Conservation (phyloP, 2,888 invertebrate genomes). For the Drosophila mimetica region DNA sequence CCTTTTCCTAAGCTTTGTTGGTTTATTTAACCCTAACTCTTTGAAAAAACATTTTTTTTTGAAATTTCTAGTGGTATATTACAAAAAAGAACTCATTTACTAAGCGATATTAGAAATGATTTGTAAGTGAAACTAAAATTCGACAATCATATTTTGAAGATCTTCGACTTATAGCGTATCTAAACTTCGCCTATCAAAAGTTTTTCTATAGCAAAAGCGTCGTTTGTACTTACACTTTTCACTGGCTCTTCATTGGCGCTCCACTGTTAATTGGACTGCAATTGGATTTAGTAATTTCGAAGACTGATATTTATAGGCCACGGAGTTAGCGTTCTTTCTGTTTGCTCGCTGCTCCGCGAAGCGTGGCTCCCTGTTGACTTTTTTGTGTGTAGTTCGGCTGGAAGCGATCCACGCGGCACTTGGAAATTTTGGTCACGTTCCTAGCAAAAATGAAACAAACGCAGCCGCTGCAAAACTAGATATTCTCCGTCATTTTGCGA, state of each 20-base stretch:
- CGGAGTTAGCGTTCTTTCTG: constrained; percentile 22
- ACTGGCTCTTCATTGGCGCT: constrained; percentile 47
- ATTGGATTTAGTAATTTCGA: constrained; percentile 35
- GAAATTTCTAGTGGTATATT: background rate
- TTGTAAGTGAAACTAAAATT: too few relatives aligned
- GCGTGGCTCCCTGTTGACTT: constrained; percentile 3
- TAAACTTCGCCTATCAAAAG: background rate
- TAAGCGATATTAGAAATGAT: too few relatives aligned
- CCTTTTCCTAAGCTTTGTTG: too few relatives aligned
- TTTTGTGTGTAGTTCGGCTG: background rate
- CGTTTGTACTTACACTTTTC: constrained; percentile 14
- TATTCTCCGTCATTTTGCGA: constrained; percentile 57
- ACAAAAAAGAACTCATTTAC: background rate
- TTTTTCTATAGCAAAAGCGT: background rate
- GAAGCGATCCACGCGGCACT: constrained; percentile 27
- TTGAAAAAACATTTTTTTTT: too few relatives aligned
- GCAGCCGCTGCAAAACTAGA: constrained; percentile 63
- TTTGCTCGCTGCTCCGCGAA: constrained; percentile 5
- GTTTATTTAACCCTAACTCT: too few relatives aligned
- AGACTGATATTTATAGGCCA: constrained; percentile 31
- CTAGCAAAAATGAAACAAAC: constrained; percentile 30
- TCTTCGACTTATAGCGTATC: background rate
- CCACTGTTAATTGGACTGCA: constrained; percentile 64
- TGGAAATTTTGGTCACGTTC: constrained; percentile 71
- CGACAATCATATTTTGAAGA: too few relatives aligned